Percentiles rank a stretch among this genome's conserved stretches.
Conservation (phyloP, 2,888 invertebrate species). For the Melieria crassipennis region DNA sequence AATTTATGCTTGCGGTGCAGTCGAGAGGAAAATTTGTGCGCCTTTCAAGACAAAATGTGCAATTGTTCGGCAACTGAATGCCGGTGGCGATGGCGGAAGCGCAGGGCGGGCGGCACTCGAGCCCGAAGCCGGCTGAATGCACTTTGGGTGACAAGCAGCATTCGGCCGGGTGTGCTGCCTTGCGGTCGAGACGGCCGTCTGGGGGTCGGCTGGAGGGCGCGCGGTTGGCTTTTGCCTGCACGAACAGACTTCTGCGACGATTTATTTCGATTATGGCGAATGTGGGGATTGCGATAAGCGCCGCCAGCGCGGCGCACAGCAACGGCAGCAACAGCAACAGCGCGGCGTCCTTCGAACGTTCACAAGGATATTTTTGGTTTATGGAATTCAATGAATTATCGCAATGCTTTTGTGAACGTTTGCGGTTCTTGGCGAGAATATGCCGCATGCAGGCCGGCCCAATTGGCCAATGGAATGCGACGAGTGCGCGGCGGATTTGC, state of each 20-base stretch:
- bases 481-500: background rate
- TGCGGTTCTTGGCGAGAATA: slow-evolving; percentile 22
- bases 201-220: too few species aligned
- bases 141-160: slow-evolving; percentile 20
- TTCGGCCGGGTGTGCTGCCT: slow-evolving; percentile 16
- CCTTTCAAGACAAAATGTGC: slow-evolving; percentile 37
- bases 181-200: too few species aligned
- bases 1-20: slow-evolving; percentile 38
- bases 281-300: slow-evolving; percentile 22
- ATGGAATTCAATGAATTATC: slow-evolving; percentile 39
- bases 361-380: slow-evolving; percentile 31
- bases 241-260: slow-evolving; percentile 18
- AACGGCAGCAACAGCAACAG: background rate
- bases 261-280: slow-evolving; percentile 36
- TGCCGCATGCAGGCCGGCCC: slow-evolving; percentile 24
- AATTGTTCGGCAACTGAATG: slow-evolving; percentile 1
- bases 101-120: background rate
- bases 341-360: background rate
- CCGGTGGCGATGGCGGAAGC: background rate
- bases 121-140: slow-evolving; percentile 17
- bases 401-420: slow-evolving; percentile 11
- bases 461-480: slow-evolving; percentile 6
- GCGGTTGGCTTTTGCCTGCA: background rate
- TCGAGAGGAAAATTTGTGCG: slow-evolving; percentile 40
- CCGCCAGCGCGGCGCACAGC: background rate